These are phyloP conservation scores for Molothrus ater DNA, from an alignment of 2,797 vertebrate species.

Conservation along the genomic window DNA sequence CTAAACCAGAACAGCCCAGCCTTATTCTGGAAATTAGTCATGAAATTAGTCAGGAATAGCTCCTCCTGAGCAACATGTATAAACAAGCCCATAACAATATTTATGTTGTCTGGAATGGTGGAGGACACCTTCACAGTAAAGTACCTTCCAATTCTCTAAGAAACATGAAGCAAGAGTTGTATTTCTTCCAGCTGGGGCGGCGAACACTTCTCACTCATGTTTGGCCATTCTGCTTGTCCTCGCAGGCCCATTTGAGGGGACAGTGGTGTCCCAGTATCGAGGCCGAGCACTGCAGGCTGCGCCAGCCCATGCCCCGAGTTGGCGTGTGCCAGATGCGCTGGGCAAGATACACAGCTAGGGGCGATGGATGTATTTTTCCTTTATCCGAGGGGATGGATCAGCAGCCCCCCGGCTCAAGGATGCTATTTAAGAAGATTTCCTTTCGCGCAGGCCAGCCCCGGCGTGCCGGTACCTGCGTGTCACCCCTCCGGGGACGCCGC, in stretches of 20 bases:
- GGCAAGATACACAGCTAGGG: accelerated
- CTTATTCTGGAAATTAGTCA: constrained; percentile 47
- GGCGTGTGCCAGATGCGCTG: not conserved
- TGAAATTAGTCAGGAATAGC: constrained; percentile 10
- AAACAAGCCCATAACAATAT: constrained; percentile 13
- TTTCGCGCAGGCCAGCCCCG: not conserved
- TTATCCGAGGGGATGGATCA: accelerated
- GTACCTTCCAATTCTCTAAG: not conserved
- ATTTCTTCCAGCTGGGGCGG: not conserved
- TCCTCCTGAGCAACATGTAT: not conserved
- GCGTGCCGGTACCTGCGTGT: not conserved
- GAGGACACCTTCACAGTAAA: not conserved
- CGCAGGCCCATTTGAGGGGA: not conserved
- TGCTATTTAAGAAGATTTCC: accelerated
- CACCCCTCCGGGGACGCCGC: not conserved
- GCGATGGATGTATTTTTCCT: accelerated
- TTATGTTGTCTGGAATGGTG: not conserved
- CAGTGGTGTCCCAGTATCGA: not conserved
- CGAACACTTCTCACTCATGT: accelerated
- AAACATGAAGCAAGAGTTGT: not conserved
- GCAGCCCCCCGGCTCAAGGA: not conserved
- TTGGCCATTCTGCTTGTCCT: not conserved
- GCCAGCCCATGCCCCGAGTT: accelerated
- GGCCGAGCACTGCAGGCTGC: not conserved
- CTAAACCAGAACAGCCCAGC: not conserved